A percentile compares a stretch with the other conserved stretches of the same genome.
These are phyloP conservation scores for Heptascelio sp. DNA, from an alignment of 2,888 invertebrate species.

Conservation along the genomic window DNA sequence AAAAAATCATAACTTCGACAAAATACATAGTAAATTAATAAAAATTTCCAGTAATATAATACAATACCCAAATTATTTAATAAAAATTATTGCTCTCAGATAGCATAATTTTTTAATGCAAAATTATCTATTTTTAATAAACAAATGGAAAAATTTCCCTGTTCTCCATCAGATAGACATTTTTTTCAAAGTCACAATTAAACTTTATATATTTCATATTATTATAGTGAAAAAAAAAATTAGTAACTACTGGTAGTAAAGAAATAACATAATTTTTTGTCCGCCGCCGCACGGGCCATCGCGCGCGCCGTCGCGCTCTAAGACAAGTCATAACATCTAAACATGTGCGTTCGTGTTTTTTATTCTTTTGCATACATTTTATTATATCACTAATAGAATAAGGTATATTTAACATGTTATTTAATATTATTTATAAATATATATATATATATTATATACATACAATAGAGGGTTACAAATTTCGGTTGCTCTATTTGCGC, in stretches of 20 bases:
- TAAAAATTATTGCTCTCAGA: background rate
- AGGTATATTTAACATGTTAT: background rate
- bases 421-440: background rate
- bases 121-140: background rate
- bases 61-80: background rate
- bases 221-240: background rate
- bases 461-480: background rate
- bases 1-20: background rate
- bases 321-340: too few relatives aligned
- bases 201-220: background rate
- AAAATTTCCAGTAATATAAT: background rate
- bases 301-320: too few relatives aligned
- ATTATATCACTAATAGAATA: too few relatives aligned
- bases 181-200: background rate
- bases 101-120: background rate
- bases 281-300: too few relatives aligned
- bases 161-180: background rate
- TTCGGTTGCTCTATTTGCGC: background rate
- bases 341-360: too few relatives aligned
- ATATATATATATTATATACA: background rate
- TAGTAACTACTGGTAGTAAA: background rate
- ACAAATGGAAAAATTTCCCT: background rate
- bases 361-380: too few relatives aligned
- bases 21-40: background rate
- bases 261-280: too few relatives aligned